These are phyloP conservation scores for Eunapius fragilis DNA, from an alignment of 37 sponge, comb jelly and placozoan species.

Conservation along the genomic window DNA sequence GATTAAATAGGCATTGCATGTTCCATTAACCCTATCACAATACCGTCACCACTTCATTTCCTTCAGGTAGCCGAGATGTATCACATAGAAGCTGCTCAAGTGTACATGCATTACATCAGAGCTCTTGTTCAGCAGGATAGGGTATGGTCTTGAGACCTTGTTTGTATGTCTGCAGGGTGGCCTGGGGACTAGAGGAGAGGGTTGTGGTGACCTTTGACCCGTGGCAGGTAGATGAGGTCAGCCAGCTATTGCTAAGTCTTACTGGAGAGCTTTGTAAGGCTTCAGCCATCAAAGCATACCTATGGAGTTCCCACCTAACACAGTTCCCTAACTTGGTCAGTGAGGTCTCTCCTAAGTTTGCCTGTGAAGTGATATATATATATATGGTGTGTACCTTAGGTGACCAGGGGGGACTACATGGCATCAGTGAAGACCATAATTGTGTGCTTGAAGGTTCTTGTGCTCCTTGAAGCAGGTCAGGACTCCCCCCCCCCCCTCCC, in stretches of 20 bases:
- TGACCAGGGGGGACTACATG: not conserved
- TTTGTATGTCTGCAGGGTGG: no score
- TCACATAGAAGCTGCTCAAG: constrained; percentile 21
- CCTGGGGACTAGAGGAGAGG: no score
- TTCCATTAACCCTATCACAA: not conserved
- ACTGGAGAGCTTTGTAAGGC: not conserved
- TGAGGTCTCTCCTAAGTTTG: not conserved
- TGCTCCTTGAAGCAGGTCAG: constrained; percentile 8
- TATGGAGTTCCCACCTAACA: not conserved
- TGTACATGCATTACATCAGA: constrained; percentile 31
- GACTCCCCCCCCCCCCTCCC: no score
- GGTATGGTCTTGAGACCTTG: no score
- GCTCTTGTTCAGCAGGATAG: constrained; percentile 14
- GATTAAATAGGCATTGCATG: not conserved
- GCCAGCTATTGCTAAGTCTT: not conserved
- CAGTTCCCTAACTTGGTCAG: constrained; percentile 28
- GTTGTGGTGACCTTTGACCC: not conserved
- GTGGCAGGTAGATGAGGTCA: not conserved
- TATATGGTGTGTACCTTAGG: constrained; percentile 5
- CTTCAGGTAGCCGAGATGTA: constrained; percentile 46
- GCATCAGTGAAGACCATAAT: not conserved
- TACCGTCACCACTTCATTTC: not conserved
- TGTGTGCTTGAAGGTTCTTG: constrained; percentile 16
- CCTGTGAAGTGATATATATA: not conserved
- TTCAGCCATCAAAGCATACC: not conserved